Conservation (phyloP, 2,797 vertebrate genomes). For the Esox masquinongy region DNA sequence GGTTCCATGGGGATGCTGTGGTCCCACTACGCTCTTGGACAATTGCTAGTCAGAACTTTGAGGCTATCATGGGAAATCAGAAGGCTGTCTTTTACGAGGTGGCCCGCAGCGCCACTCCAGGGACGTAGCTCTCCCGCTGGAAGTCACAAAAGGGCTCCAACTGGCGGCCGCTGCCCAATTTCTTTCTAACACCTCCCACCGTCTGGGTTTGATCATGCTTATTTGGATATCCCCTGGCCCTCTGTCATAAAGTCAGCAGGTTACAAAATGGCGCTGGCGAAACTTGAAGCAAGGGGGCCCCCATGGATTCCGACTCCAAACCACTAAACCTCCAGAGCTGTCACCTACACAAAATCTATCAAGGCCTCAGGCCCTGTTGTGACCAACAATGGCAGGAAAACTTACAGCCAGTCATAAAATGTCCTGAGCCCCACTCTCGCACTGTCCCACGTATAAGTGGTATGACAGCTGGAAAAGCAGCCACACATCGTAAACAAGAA, state of each 20-base stretch:
- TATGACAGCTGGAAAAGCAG: constrained; percentile 55
- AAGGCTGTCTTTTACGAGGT: constrained; percentile 24
- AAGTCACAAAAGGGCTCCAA: neutral
- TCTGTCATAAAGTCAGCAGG: constrained; percentile 1
- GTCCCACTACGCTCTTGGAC: neutral
- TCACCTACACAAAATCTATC: constrained; percentile 33
- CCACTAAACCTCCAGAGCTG: constrained; percentile 6
- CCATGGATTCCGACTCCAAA: constrained; percentile 27
- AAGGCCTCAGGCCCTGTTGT: constrained; percentile 33
- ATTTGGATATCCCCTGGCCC: constrained; percentile 23
- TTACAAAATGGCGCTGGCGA: constrained; percentile 29
- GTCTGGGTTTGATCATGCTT: constrained; percentile 32
- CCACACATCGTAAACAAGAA: constrained; percentile 54
- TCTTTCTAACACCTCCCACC: constrained; percentile 12
- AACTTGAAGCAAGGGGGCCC: constrained; percentile 13
- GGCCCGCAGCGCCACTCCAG: neutral
- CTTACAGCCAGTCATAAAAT: constrained; percentile 55
- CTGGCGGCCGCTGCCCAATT: neutral
- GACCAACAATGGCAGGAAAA: constrained; percentile 51
- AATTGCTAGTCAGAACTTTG: constrained; percentile 20
- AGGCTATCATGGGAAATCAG: constrained; percentile 47
- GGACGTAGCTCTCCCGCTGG: constrained; percentile 7
- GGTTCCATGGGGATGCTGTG: constrained; percentile 23
- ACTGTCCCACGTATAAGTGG: constrained; percentile 42
- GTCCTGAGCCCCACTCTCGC: constrained; percentile 27